Evolutionary conservation across 2,113 vertebrate species (phyloP).

Genomic region (Pleuronectes platessa): DNA sequence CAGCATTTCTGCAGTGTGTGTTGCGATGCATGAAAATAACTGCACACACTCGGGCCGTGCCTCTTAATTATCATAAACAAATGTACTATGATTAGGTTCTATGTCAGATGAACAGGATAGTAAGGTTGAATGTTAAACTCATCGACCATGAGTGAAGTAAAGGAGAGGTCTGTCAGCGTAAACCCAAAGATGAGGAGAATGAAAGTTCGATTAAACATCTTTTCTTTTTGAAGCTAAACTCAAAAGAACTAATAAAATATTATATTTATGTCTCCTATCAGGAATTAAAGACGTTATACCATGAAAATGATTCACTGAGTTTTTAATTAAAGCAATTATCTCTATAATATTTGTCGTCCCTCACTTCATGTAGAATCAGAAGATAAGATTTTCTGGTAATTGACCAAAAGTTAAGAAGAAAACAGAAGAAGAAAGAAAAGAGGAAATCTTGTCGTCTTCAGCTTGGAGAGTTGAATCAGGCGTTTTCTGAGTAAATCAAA

Average conservation of each 20-base stretch:
- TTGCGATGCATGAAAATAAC: constrained; percentile 14
- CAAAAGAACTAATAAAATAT: neutral
- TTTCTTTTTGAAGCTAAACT: neutral
- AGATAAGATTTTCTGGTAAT: neutral
- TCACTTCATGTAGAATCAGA: no score
- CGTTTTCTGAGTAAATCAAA: no score
- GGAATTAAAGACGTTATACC: neutral
- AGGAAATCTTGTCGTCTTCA: neutral
- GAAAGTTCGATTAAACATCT: neutral
- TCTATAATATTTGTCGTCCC: no score
- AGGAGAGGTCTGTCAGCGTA: constrained; percentile 32
- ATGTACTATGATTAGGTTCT: constrained; percentile 19
- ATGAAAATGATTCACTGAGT: neutral
- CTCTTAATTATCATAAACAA: neutral
- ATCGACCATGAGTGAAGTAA: constrained; percentile 63
- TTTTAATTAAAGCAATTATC: neutral
- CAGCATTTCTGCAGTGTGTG: constrained; percentile 47
- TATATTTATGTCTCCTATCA: neutral
- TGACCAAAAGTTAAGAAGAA: neutral
- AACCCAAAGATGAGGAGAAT: constrained; percentile 17
- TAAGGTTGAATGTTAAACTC: constrained; percentile 45
- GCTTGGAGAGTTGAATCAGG: no score
- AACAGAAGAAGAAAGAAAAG: no score
- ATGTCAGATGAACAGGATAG: constrained; percentile 11
- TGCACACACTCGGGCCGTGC: neutral